A percentile compares a stretch with the other conserved stretches of the same genome.
These are phyloP conservation scores for Pelobates fuscus DNA, from an alignment of 2,113 vertebrate genomes.

Conservation along the genomic window DNA sequence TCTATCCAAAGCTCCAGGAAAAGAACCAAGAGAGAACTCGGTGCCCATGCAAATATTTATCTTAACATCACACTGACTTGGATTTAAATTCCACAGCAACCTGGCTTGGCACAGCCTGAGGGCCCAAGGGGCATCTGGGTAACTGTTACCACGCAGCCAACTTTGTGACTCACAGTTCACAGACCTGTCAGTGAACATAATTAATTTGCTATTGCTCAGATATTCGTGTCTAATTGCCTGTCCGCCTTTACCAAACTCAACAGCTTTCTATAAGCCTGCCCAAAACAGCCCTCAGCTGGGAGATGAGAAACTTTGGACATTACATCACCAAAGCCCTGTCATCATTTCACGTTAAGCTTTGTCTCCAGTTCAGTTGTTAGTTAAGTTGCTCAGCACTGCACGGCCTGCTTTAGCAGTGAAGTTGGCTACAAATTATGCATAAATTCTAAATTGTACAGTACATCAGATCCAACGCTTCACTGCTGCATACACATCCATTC, in stretches of 20 bases:
- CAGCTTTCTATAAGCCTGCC: constrained; percentile 1
- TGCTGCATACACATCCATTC: too few relatives aligned
- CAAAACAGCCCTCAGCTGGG: constrained; percentile 11
- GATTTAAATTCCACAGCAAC: constrained; percentile 48
- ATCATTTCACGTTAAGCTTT: neutral
- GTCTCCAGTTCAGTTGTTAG: neutral
- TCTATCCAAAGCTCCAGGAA: constrained; percentile 37
- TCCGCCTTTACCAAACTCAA: constrained; percentile 62
- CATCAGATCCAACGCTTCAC: too few relatives aligned
- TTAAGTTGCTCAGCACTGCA: too few relatives aligned
- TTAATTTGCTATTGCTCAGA: constrained; percentile 59
- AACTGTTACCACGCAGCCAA: constrained; percentile 23
- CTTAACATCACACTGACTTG: constrained; percentile 40
- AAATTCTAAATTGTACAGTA: too few relatives aligned
- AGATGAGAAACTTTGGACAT: constrained; percentile 8
- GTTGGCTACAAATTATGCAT: too few relatives aligned
- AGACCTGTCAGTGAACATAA: constrained; percentile 35
- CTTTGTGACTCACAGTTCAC: constrained; percentile 37
- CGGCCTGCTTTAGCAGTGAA: too few relatives aligned
- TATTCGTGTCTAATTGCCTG: constrained; percentile 68
- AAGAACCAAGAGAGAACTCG: constrained; percentile 35
- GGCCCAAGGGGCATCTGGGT: constrained; percentile 40
- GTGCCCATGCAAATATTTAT: constrained; percentile 48
- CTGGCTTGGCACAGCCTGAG: constrained; percentile 34
- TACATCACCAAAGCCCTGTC: constrained; percentile 9